These are phyloP conservation scores for Actinostola sp. DNA, from an alignment of 92 coral and sea anemone genomes.

Conservation along the genomic window DNA sequence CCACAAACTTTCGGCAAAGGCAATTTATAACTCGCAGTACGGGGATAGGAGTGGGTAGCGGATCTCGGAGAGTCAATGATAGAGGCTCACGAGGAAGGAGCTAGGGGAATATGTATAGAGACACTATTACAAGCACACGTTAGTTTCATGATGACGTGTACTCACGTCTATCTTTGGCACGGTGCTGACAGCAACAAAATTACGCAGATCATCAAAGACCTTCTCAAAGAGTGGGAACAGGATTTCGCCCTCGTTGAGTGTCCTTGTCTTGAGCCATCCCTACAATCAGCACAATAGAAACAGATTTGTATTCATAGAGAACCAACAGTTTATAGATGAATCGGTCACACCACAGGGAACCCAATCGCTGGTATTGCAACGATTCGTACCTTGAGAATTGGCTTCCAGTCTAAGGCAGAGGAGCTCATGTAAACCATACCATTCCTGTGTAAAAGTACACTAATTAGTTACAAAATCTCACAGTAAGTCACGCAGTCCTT, in stretches of 20 bases:
- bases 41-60: no score
- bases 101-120: background rate
- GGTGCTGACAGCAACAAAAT: constrained; percentile 68
- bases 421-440: constrained; percentile 99
- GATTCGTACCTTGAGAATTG: constrained; percentile 84
- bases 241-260: constrained; percentile 75
- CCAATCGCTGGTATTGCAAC: no score
- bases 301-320: no score
- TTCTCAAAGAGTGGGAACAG: constrained; percentile 88
- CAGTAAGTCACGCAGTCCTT: background rate
- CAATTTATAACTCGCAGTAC: no score
- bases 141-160: constrained; percentile 1
- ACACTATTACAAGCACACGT: no score
- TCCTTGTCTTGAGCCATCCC: constrained; percentile 97
- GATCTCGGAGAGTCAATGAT: no score
- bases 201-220: constrained; percentile 74
- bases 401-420: constrained; percentile 93
- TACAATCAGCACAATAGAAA: constrained; percentile 5
- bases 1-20: no score
- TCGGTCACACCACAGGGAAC: no score
- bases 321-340: no score
- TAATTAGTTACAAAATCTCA: background rate
- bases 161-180: constrained; percentile 89
- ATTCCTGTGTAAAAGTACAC: constrained; percentile 64
- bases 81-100: no score